Evolutionary conservation across 2,888 invertebrate species (phyloP).

Genomic region (Gibbula magus): DNA sequence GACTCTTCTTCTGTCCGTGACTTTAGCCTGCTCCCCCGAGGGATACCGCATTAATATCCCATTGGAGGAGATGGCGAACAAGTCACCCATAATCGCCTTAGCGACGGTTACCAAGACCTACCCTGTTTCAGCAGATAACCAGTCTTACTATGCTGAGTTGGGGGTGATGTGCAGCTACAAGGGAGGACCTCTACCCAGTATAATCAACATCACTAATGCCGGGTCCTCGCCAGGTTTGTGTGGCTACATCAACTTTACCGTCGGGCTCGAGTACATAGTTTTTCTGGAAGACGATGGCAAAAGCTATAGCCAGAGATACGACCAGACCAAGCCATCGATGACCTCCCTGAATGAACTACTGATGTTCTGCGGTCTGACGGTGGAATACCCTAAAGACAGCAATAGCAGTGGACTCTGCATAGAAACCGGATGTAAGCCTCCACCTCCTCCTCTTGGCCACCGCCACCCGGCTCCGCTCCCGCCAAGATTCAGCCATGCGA

Average conservation of each 20-base stretch:
- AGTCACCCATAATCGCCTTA: not conserved
- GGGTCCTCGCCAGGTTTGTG: not conserved
- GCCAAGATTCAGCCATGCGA: too few species aligned
- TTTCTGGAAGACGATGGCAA: not conserved
- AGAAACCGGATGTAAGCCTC: too few species aligned
- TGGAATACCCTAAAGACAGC: not conserved
- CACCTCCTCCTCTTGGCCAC: too few species aligned
- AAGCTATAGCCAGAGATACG: not conserved
- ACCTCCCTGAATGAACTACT: not conserved
- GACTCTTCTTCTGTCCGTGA: not conserved
- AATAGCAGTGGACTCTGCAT: too few species aligned
- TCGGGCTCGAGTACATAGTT: not conserved
- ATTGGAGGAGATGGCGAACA: conserved; percentile 3
- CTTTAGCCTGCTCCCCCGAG: not conserved
- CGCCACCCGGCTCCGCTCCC: too few species aligned
- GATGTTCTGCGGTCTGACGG: not conserved
- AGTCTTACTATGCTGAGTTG: not conserved
- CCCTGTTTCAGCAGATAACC: too few species aligned
- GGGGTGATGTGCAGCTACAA: conserved; percentile 22
- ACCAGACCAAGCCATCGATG: not conserved
- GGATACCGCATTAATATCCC: not conserved
- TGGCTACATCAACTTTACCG: not conserved
- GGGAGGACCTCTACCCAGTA: not conserved
- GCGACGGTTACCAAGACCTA: not conserved
- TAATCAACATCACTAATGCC: conserved; percentile 12